phyloP scores from a whole-genome alignment of 2,888 invertebrate species.

The Drosophila antonietae region DNA sequence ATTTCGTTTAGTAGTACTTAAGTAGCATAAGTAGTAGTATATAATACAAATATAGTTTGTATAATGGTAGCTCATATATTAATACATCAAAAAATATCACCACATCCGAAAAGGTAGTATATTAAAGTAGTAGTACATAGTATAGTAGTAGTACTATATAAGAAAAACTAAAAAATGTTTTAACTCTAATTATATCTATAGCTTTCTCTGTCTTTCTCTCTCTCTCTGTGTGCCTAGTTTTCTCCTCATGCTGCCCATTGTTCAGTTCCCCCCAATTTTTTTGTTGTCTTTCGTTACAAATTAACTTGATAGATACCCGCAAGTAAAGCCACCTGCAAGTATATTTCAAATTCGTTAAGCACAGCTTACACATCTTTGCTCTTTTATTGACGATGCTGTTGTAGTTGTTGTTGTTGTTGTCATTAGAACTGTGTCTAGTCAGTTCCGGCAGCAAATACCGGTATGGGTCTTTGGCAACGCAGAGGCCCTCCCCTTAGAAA shows the following conservation, averaged over 20 bases:
- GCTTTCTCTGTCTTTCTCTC: background rate
- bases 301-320: background rate
- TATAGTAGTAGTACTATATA: too few relatives aligned
- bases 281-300: background rate
- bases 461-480: constrained; percentile 5
- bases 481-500: background rate
- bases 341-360: constrained; percentile 4
- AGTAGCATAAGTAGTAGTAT: background rate
- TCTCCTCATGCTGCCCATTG: background rate
- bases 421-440: constrained; percentile 35
- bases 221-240: too few relatives aligned
- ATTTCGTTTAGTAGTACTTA: background rate
- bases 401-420: constrained; percentile 5
- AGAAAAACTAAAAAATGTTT: background rate
- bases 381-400: background rate
- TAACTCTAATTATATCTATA: background rate
- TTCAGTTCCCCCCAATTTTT: background rate
- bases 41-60: background rate
- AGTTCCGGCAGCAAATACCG: constrained; percentile 17
- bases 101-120: background rate
- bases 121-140: background rate
- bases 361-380: background rate
- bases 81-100: background rate
- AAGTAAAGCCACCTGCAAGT: background rate
- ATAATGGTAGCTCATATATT: background rate